phyloP scores from a whole-genome alignment of 1,140 invertebrate genomes.

The Matsumurasca onukii region DNA sequence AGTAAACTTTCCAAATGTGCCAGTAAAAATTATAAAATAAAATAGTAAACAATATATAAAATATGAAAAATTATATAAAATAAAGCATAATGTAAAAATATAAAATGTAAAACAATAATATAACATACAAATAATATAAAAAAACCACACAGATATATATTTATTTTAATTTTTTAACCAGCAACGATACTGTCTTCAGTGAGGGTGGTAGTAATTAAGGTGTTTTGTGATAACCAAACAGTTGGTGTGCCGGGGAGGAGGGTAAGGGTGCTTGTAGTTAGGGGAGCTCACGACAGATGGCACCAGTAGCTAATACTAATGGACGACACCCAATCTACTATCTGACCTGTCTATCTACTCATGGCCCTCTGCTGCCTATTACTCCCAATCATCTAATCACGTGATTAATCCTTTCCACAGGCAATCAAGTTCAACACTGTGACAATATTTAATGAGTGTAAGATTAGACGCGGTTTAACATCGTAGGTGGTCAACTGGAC shows the following conservation, averaged over 20 bases:
- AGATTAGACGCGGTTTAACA: too few relatives aligned
- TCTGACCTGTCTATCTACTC: too few relatives aligned
- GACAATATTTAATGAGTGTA: constrained; percentile 14
- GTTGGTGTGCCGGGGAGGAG: constrained; percentile 2
- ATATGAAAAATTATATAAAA: too few relatives aligned
- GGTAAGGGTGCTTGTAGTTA: not conserved
- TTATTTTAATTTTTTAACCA: not conserved
- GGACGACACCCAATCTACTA: constrained; percentile 25
- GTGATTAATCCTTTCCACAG: too few relatives aligned
- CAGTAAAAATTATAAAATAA: too few relatives aligned
- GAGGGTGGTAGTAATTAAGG: constrained; percentile 10
- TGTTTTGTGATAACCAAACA: constrained; percentile 19
- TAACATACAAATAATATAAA: too few relatives aligned
- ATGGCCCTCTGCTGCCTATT: constrained; percentile 11
- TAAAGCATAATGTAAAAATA: too few relatives aligned
- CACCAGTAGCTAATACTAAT: constrained; percentile 1
- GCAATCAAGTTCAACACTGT: constrained; percentile 11
- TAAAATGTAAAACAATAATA: too few relatives aligned
- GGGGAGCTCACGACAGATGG: not conserved
- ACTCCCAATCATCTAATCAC: constrained; percentile 12
- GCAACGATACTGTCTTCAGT: too few relatives aligned
- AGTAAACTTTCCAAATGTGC: too few relatives aligned
- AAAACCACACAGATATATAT: not conserved
- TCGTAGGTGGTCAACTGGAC: too few relatives aligned
- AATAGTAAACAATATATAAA: too few relatives aligned